Evolutionary conservation across 2,797 vertebrate genomes (phyloP).

Genomic region (Bufotes viridis): DNA sequence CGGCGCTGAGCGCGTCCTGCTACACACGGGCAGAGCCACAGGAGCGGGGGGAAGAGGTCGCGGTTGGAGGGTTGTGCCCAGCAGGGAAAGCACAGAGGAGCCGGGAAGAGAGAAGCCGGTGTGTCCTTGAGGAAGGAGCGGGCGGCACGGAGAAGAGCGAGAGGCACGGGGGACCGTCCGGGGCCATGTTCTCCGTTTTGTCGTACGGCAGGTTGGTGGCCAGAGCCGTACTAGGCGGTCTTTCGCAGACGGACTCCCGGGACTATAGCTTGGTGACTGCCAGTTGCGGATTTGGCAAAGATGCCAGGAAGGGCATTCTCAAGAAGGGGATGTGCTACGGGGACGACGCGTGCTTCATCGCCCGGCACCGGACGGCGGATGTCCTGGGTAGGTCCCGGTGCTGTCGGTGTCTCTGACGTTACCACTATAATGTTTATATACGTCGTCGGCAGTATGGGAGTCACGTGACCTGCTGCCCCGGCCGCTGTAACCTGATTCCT

Average conservation of each 20-base stretch:
- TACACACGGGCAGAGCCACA: not conserved
- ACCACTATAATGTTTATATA: not conserved
- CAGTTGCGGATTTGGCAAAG: conserved; percentile 95
- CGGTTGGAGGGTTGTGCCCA: not conserved
- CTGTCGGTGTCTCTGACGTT: no score
- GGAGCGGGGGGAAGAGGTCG: not conserved
- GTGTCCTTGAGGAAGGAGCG: conserved; percentile 60
- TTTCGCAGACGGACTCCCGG: conserved; percentile 94
- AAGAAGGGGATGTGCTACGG: conserved; percentile 99
- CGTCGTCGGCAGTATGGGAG: not conserved
- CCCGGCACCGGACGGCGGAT: conserved; percentile 86
- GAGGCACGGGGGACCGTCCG: conserved; percentile 66
- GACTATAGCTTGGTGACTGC: conserved; percentile 96
- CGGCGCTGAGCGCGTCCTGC: conserved; percentile 38
- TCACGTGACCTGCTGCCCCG: not conserved
- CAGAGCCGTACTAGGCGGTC: conserved; percentile 94
- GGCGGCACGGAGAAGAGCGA: conserved; percentile 65
- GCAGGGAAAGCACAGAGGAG: conserved; percentile 10
- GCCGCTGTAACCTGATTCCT: not conserved
- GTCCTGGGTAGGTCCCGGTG: conserved; percentile 75
- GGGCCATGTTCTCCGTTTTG: conserved; percentile 94
- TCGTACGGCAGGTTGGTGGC: conserved; percentile 95
- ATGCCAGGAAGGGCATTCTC: conserved; percentile 96
- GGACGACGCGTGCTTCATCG: conserved; percentile 95
- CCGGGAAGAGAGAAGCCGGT: not conserved